These are phyloP conservation scores for Drosophila willistoni DNA, from an alignment of 1,140 invertebrate species.

Conservation along the genomic window DNA sequence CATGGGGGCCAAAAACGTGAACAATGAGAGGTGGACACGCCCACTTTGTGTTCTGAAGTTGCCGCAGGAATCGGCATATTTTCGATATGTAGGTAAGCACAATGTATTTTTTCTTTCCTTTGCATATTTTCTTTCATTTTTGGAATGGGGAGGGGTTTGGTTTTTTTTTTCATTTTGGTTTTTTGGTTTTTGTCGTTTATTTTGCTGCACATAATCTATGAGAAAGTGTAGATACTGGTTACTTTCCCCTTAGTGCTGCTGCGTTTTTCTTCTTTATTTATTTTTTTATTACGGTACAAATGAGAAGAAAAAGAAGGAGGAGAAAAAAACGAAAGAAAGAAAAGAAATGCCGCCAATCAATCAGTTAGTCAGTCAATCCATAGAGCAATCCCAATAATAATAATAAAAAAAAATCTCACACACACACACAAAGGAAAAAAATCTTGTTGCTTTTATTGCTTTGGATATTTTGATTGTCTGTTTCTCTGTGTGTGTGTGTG, in stretches of 20 bases:
- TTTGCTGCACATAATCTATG: constrained; percentile 11
- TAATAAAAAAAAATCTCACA: constrained; percentile 44
- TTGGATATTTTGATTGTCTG: background rate
- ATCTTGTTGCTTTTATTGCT: constrained; percentile 47
- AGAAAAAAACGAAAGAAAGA: background rate
- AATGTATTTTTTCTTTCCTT: background rate
- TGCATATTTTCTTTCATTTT: background rate
- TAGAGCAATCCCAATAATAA: constrained; percentile 40
- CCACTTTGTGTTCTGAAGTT: constrained; percentile 5
- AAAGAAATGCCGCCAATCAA: constrained; percentile 50
- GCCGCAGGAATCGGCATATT: constrained; percentile 14
- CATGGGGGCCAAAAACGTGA: constrained; percentile 1
- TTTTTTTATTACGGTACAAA: constrained; percentile 14
- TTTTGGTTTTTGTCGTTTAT: background rate
- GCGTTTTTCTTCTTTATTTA: constrained; percentile 8
- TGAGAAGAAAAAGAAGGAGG: background rate
- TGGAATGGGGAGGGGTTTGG: no score
- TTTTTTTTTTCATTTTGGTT: background rate
- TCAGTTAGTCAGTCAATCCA: constrained; percentile 48
- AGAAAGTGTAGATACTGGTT: constrained; percentile 11
- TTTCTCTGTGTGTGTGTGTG: no score
- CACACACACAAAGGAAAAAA: constrained; percentile 21
- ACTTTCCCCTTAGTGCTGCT: constrained; percentile 10
- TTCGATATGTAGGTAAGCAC: background rate
- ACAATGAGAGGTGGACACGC: constrained; percentile 8